A percentile compares a stretch with the other conserved stretches of the same genome.
These are phyloP conservation scores for Dreissena polymorpha DNA, from an alignment of 1,140 invertebrate species.

Conservation along the genomic window DNA sequence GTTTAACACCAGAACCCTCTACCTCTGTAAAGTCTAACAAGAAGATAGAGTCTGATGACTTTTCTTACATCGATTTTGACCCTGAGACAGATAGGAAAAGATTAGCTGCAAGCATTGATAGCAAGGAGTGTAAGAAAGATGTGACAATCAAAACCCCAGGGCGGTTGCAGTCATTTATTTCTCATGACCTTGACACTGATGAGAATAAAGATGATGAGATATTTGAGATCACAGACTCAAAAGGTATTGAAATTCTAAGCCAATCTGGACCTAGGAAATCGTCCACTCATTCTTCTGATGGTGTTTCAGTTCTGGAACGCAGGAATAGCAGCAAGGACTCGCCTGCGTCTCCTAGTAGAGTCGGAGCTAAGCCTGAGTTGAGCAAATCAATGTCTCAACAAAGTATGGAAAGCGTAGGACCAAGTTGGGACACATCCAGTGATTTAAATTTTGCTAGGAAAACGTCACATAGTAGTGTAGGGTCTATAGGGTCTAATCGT, in stretches of 20 bases:
- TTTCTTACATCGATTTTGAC: constrained; percentile 51
- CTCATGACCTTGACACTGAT: constrained; percentile 4
- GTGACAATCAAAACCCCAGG: constrained; percentile 14
- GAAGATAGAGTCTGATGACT: constrained; percentile 21
- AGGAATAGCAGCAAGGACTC: not conserved
- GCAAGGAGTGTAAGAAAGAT: not conserved
- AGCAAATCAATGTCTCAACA: not conserved
- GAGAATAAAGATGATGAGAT: not conserved
- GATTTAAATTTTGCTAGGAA: not conserved
- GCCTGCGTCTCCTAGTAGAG: not conserved
- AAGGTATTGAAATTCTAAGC: not conserved
- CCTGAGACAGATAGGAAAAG: not conserved
- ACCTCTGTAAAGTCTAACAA: not conserved
- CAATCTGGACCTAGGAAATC: not conserved
- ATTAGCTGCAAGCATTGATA: not conserved
- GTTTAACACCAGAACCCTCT: not conserved
- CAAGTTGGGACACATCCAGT: not conserved
- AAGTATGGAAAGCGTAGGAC: not conserved
- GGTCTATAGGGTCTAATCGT: not conserved
- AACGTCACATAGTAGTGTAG: not conserved
- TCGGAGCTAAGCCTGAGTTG: not conserved
- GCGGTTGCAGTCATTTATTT: constrained; percentile 23
- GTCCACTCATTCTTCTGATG: not conserved
- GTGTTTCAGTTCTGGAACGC: not conserved
- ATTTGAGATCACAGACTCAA: not conserved